Evolutionary conservation across 2,797 vertebrate species (phyloP).

Genomic region (Falco cherrug): DNA sequence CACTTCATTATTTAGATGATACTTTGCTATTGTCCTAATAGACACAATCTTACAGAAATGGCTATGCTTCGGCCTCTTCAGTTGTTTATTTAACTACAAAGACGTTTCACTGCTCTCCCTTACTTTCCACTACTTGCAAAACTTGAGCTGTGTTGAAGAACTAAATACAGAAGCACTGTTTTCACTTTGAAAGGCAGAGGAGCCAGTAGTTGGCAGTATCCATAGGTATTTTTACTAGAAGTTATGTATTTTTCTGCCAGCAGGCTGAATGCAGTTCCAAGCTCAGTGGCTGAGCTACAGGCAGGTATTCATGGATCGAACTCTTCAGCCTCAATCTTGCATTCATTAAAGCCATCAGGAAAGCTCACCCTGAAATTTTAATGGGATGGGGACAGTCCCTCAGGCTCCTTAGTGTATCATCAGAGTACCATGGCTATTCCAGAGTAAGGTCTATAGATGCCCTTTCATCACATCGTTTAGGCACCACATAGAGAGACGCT

Average conservation of each 20-base stretch:
- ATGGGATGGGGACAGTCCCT: not conserved
- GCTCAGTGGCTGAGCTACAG: not conserved
- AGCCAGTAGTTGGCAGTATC: not conserved
- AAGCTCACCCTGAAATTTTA: not conserved
- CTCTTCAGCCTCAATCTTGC: not conserved
- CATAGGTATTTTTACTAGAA: not conserved
- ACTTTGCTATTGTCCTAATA: not conserved
- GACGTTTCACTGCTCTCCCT: not conserved
- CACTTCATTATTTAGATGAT: not conserved
- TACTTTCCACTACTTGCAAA: not conserved
- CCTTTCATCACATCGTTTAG: not conserved
- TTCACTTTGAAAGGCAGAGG: not conserved
- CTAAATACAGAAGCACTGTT: not conserved
- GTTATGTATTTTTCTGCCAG: not conserved
- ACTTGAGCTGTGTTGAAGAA: not conserved
- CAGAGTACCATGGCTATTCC: not conserved
- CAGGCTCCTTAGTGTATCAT: not conserved
- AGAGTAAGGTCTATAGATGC: not conserved
- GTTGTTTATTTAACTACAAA: not conserved
- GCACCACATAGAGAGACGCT: not conserved
- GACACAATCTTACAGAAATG: not conserved
- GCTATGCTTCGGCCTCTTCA: not conserved
- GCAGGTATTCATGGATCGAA: not conserved
- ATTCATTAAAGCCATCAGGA: conserved; percentile 2
- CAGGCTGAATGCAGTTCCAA: not conserved